Evolutionary conservation across 2,113 vertebrate genomes (phyloP), one percentile per base, ranked within the genome.

Genomic region (Dasyornis broadbenti): DNA sequence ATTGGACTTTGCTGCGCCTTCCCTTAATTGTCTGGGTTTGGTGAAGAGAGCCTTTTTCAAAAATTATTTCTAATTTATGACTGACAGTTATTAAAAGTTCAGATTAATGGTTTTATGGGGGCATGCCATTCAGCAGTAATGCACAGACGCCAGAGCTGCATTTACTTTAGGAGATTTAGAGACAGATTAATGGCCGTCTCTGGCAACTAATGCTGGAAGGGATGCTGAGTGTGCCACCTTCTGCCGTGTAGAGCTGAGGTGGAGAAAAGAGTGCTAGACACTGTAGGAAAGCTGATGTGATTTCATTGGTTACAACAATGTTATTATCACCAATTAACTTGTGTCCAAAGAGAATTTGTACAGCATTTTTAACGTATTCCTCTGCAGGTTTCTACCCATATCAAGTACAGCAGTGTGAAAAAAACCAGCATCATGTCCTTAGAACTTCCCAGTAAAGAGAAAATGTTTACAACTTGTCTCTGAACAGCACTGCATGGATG

Each of bases 401-500:
- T 28, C 22, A 37, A 44, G 44, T 82, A 89, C 21, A 69, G 53
- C 31, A 71, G 15, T 60, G 37, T 40, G 69, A 60, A 83, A 91
- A 35, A 95, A 17, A n/a, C n/a, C 23, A 70, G 20, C 17, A 33
- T 33, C 20, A 2, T 45, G 49, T 94, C 72, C 72, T 90, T 60
- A 83, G 71, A 92, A 92, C n/a, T 90, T 86, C 68, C 35, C 35
- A 86, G 64, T 56, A 45, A 81, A 95, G 85, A 64, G 42, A 66
- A 86, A 39, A n/a, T 83, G 76, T 95, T 92, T 96, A 84, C 76
- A 90, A 4, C 66, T 14, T 75, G 79, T 91, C 90, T 95, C 80
- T 93, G 76, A 92, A 57, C 66, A 94, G 47, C 81, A 64, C 50
- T 95, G 70, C 90, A 82, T 70, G 95, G 92, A 77, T 95, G 94